These are phyloP conservation scores for Himalopsyche japonica DNA, from an alignment of 2,888 invertebrate genomes.

Conservation along the genomic window DNA sequence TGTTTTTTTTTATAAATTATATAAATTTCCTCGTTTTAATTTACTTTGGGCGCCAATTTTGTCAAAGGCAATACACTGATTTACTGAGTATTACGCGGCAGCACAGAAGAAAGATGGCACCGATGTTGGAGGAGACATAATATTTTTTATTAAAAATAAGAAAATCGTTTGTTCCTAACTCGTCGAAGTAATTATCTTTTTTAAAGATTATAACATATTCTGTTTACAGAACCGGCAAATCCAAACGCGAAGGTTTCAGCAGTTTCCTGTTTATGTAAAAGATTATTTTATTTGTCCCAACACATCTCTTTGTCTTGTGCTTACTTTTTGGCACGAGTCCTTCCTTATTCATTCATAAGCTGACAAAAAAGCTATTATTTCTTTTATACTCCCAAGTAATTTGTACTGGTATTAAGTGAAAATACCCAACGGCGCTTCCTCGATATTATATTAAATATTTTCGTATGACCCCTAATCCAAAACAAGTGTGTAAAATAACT, in stretches of 20 bases:
- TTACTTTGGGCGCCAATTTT: too few species aligned
- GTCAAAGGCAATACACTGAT: too few species aligned
- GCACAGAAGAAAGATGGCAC: too few species aligned
- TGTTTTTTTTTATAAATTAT: too few species aligned
- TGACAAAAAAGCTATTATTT: background rate
- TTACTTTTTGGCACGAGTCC: background rate
- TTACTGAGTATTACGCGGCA: too few species aligned
- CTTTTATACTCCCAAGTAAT: background rate
- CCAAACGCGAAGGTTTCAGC: background rate
- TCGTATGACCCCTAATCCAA: background rate
- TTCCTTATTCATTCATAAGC: slow-evolving; percentile 12
- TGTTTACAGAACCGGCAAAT: background rate
- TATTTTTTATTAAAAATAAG: too few species aligned
- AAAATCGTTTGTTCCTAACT: too few species aligned
- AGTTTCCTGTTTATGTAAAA: slow-evolving; percentile 14
- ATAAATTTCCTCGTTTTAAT: too few species aligned
- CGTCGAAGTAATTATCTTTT: background rate
- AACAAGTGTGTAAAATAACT: background rate
- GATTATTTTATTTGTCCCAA: background rate
- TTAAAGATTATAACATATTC: background rate
- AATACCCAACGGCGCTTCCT: background rate
- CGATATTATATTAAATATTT: too few species aligned
- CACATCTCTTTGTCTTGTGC: background rate
- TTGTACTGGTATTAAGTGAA: background rate
- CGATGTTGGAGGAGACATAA: too few species aligned